phyloP scores from a whole-genome alignment of 2,113 vertebrate species.

The Guaruba guarouba region DNA sequence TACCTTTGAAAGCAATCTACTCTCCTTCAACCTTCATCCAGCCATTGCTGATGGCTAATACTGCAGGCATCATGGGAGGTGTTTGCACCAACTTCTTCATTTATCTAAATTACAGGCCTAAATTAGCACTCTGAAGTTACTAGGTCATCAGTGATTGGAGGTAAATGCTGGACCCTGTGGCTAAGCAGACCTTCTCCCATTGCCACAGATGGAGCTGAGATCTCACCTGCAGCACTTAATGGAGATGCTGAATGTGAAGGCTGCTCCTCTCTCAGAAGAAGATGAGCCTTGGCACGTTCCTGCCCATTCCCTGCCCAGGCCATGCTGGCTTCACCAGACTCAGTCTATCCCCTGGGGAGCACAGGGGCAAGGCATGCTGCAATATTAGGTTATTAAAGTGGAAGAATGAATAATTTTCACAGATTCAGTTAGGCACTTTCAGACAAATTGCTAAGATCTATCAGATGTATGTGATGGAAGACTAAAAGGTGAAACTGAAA shows the following conservation, averaged over 20 bases:
- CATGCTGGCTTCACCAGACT: not conserved
- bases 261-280: not conserved
- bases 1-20: not conserved
- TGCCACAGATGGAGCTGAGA: not conserved
- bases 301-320: not conserved
- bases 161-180: not conserved
- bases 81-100: not conserved
- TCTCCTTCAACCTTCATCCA: not conserved
- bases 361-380: not conserved
- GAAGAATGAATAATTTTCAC: constrained; percentile 11
- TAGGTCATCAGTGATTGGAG: not conserved
- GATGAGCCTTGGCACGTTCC: not conserved
- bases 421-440: not conserved
- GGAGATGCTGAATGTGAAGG: accelerated
- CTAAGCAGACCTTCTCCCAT: not conserved
- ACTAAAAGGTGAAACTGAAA: constrained; percentile 22
- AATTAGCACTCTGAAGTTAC: not conserved
- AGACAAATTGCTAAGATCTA: not conserved
- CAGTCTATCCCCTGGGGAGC: not conserved
- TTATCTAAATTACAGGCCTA: not conserved
- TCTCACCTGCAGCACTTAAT: not conserved
- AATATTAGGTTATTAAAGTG: not conserved
- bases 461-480: not conserved
- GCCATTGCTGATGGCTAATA: not conserved
- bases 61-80: not conserved